These are phyloP conservation scores for Dendrocincla fuliginosa DNA, from an alignment of 2,797 vertebrate species.

Conservation along the genomic window DNA sequence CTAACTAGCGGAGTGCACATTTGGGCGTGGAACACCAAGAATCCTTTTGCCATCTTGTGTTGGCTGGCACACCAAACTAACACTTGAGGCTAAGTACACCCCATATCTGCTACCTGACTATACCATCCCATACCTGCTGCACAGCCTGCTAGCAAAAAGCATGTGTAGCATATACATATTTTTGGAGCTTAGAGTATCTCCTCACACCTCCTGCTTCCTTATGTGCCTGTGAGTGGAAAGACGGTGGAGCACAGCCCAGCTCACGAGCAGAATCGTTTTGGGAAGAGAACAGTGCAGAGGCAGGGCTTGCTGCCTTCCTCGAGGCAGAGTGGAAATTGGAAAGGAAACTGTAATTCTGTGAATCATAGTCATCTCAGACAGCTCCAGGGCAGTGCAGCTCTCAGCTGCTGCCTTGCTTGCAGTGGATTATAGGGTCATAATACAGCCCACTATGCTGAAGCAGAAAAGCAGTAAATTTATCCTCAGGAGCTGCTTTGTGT, in stretches of 20 bases:
- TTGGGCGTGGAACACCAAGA: not conserved
- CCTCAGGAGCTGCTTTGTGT: not conserved
- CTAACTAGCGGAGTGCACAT: not conserved
- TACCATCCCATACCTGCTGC: not conserved
- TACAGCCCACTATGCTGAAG: not conserved
- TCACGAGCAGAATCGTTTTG: not conserved
- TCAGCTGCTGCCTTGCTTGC: not conserved
- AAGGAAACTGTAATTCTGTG: not conserved
- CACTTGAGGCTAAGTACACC: not conserved
- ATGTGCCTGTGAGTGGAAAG: not conserved
- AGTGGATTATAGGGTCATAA: not conserved
- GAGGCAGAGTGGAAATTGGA: not conserved
- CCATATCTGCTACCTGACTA: not conserved
- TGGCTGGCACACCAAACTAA: too few relatives aligned
- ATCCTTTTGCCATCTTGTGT: not conserved
- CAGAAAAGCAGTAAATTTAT: conserved; percentile 23
- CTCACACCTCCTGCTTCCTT: not conserved
- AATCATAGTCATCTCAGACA: not conserved
- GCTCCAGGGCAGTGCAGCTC: not conserved
- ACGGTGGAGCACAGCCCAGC: not conserved
- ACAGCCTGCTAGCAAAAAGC: not conserved
- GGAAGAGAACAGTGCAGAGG: not conserved
- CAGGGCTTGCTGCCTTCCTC: not conserved
- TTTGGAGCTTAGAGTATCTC: not conserved
- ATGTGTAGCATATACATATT: not conserved